Evolutionary conservation across 2,888 invertebrate genomes (phyloP), one percentile per base, ranked within the genome.

Genomic region (Xiphydria camelus): DNA sequence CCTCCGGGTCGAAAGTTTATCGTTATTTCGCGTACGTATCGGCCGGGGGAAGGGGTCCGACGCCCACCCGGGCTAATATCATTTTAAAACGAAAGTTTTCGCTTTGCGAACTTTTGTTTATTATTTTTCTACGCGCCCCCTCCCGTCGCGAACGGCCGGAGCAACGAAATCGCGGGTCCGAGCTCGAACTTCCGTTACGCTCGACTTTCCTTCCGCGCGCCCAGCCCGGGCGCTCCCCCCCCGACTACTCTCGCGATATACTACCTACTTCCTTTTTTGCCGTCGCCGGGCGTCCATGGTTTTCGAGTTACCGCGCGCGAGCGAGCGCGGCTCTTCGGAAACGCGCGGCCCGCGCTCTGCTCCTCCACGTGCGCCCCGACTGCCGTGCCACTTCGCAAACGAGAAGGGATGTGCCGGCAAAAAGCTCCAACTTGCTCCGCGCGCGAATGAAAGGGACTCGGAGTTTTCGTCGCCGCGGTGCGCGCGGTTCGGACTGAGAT

Each of bases 31-130:
- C n/a, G n/a, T n/a, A n/a, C n/a, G n/a, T n/a, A n/a, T n/a, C n/a
- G n/a, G n/a, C n/a, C n/a, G n/a, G n/a, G n/a, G n/a, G n/a, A n/a
- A n/a, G n/a, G n/a, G n/a, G n/a, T n/a, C n/a, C 36, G 36, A 36
- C 10, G 20, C 33, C 41, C 22, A 26, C 26, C 22, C n/a, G n/a
- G 51, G 54, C 52, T 66, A 67, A 71, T 68, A 69, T 68, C 66
- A 68, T 72, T 73, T 69, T 70, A 68, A 69, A 72, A 70, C 62
- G 67, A 66, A 73, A 73, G 69, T 72, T 72, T 62, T 53, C 53
- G 46, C 51, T n/a, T n/a, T n/a, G n/a, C 46, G 56, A 68, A 70
- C 66, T 69, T 70, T 67, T 62, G 61, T 68, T 70, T 71, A 69
- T 72, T 64, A 69, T 70, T 67, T 69, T 57, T 57, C 53, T 36